Conservation (phyloP, 2,113 vertebrate species). For the Tachycineta bicolor region DNA sequence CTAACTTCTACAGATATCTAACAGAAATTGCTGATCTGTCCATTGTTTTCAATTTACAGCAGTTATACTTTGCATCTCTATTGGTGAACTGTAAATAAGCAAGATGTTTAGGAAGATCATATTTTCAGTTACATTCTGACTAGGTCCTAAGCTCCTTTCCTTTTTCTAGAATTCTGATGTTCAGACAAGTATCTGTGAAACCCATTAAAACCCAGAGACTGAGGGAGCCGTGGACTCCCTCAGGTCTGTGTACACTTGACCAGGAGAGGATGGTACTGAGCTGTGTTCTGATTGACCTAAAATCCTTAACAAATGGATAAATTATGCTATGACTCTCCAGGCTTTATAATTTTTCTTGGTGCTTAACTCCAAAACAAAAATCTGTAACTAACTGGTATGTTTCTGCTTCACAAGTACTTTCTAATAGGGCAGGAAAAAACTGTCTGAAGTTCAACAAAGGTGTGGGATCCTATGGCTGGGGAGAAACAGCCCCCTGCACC, state of each 20-base stretch:
- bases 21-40: neutral
- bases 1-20: neutral
- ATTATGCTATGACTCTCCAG: fast-evolving
- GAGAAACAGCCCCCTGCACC: neutral
- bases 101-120: neutral
- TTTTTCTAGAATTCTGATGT: neutral
- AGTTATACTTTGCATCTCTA: neutral
- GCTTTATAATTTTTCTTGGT: neutral
- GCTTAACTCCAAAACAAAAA: neutral
- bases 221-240: neutral
- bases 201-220: neutral
- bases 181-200: neutral
- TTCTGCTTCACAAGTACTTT: neutral
- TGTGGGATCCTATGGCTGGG: fast-evolving
- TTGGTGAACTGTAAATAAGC: neutral
- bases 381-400: neutral
- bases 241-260: neutral
- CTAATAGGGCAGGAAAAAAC: neutral
- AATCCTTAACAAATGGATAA: neutral
- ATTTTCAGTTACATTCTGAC: neutral
- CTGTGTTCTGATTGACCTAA: neutral
- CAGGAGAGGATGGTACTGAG: neutral
- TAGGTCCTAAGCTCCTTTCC: neutral
- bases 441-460: neutral
- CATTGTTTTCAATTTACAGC: neutral